A percentile compares a stretch with the other conserved stretches of the same genome.
Conservation (phyloP, 2,888 invertebrate species). For the Morinoia aosen region DNA sequence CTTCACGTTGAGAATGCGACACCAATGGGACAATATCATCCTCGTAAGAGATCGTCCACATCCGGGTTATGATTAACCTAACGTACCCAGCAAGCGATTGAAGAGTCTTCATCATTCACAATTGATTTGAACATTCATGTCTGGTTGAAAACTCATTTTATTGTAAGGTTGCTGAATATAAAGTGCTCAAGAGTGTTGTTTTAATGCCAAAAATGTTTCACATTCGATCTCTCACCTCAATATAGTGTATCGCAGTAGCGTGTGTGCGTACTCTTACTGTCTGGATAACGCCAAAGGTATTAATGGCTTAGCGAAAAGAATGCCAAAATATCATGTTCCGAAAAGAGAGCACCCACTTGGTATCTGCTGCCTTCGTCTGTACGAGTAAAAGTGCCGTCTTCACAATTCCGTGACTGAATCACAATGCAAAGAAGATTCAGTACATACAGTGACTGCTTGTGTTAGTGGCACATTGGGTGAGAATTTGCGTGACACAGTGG, state of each 20-base stretch:
- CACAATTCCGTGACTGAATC: too few relatives aligned
- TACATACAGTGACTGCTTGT: too few relatives aligned
- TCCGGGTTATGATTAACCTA: too few relatives aligned
- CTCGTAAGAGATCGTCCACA: not conserved
- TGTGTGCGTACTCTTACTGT: not conserved
- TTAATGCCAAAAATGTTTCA: not conserved
- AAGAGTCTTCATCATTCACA: not conserved
- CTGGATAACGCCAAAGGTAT: not conserved
- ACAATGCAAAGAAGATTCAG: too few relatives aligned
- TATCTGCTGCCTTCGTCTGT: too few relatives aligned
- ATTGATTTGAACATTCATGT: not conserved
- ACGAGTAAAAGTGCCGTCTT: too few relatives aligned
- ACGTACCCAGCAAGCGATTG: too few relatives aligned
- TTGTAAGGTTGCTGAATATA: too few relatives aligned
- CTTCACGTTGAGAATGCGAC: not conserved
- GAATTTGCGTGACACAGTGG: too few relatives aligned
- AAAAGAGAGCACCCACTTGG: too few relatives aligned
- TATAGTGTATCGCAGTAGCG: not conserved
- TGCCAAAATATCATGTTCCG: not conserved
- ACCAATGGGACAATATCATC: not conserved
- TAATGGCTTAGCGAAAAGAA: not conserved
- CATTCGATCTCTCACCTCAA: not conserved
- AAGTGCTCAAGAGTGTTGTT: too few relatives aligned
- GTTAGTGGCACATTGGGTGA: too few relatives aligned
- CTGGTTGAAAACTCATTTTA: not conserved